These are phyloP conservation scores for Drosophila cognata DNA, from an alignment of 2,888 invertebrate genomes.

Conservation along the genomic window DNA sequence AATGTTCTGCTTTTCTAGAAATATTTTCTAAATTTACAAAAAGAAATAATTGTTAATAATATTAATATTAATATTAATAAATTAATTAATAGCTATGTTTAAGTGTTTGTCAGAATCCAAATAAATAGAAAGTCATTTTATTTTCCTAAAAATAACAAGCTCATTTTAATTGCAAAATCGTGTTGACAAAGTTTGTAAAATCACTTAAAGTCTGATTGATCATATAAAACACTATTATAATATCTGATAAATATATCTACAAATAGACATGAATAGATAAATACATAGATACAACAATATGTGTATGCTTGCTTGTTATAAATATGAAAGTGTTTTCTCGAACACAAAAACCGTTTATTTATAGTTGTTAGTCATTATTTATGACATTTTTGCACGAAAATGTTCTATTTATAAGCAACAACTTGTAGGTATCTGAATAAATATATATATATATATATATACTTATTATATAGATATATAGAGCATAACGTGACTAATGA, in stretches of 20 bases:
- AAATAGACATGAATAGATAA: neutral
- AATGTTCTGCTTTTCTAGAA: neutral
- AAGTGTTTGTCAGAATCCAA: neutral
- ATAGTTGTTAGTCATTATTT: conserved; percentile 42
- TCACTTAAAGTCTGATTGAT: neutral
- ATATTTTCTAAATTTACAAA: neutral
- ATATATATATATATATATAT: neutral
- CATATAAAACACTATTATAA: neutral
- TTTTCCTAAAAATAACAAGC: neutral
- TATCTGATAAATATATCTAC: neutral
- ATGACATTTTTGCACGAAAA: conserved; percentile 22
- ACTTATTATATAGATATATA: neutral
- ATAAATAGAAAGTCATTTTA: neutral
- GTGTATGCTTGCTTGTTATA: neutral
- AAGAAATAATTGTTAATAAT: neutral
- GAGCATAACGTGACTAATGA: neutral
- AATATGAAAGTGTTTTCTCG: neutral
- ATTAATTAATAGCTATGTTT: neutral
- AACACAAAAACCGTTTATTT: conserved; percentile 42
- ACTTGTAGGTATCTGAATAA: neutral
- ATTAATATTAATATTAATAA: neutral
- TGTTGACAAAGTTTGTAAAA: neutral
- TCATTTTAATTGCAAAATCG: neutral
- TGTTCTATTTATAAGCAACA: conserved; percentile 28
- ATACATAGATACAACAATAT: neutral